phyloP scores from a whole-genome alignment of 2,797 vertebrate genomes.

The Morelia viridis region DNA sequence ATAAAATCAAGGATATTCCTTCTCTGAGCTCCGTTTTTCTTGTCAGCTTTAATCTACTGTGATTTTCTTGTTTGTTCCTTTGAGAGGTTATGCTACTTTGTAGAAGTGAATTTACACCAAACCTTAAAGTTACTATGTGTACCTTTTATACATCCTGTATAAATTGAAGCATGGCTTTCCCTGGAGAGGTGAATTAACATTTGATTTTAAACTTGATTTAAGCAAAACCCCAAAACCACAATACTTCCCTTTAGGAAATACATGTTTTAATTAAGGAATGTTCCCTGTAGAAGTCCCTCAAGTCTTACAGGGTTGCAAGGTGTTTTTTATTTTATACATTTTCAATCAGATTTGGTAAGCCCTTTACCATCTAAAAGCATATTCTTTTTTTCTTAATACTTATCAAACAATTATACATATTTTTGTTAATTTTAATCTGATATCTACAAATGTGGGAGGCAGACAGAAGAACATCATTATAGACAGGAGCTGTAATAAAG shows the following conservation, averaged over 20 bases:
- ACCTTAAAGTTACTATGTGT: conserved; percentile 13
- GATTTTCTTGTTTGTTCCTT: conserved; percentile 32
- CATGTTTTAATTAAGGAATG: conserved; percentile 16
- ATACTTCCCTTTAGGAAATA: conserved; percentile 24
- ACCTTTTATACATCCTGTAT: not conserved
- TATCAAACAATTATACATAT: not conserved
- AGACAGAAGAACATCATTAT: not conserved
- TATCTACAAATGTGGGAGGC: not conserved
- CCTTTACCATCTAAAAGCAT: conserved; percentile 15
- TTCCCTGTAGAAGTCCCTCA: conserved; percentile 23
- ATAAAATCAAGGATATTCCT: conserved; percentile 30
- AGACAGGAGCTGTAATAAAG: not conserved
- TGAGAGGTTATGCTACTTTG: conserved; percentile 30
- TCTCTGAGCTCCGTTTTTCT: conserved; percentile 40
- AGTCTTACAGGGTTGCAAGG: not conserved
- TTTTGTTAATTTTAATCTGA: not conserved
- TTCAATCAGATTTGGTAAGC: not conserved
- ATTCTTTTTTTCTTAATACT: conserved; percentile 12
- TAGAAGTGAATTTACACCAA: conserved; percentile 49
- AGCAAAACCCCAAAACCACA: conserved; percentile 28
- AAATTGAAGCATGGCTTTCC: conserved; percentile 20
- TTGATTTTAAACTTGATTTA: conserved; percentile 26
- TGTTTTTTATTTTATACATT: conserved; percentile 8
- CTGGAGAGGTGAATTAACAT: conserved; percentile 28
- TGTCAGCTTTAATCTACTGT: conserved; percentile 45